These are phyloP conservation scores for Patella vulgata DNA, from an alignment of 1,140 invertebrate genomes.

Conservation along the genomic window DNA sequence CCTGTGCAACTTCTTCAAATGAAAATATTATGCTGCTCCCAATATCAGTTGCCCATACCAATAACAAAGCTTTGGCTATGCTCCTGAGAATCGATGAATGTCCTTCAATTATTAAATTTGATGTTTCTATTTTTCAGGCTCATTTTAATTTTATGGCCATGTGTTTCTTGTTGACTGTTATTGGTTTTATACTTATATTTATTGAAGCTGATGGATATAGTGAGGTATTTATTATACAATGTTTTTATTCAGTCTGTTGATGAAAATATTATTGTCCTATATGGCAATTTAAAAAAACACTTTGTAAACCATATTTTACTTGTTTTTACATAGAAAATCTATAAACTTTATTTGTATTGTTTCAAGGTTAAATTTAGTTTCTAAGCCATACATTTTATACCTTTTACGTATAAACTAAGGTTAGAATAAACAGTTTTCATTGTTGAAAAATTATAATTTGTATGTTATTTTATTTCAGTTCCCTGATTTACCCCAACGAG, in stretches of 20 bases:
- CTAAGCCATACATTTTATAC: no score
- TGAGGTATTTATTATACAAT: constrained; percentile 40
- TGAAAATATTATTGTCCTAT: not conserved
- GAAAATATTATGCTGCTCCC: no score
- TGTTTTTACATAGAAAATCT: not conserved
- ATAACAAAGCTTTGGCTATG: no score
- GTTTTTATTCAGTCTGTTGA: not conserved
- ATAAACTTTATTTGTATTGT: not conserved
- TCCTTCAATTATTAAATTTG: no score
- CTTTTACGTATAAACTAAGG: no score
- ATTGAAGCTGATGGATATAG: constrained; percentile 80
- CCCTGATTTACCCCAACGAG: constrained; percentile 50
- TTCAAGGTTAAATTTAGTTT: no score
- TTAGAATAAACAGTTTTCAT: no score
- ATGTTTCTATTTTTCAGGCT: constrained; percentile 40
- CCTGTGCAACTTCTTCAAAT: no score
- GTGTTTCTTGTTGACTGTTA: constrained; percentile 53
- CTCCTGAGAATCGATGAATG: no score
- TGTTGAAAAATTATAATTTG: no score
- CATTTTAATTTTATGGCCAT: constrained; percentile 57
- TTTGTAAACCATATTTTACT: not conserved
- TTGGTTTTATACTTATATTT: constrained; percentile 63
- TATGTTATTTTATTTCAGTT: constrained; percentile 31
- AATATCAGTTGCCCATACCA: no score
- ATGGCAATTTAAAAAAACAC: not conserved